Base-by-base conservation (phyloP, 1,140 invertebrate genomes). In the Neoseiulus cucumeris region DNA sequence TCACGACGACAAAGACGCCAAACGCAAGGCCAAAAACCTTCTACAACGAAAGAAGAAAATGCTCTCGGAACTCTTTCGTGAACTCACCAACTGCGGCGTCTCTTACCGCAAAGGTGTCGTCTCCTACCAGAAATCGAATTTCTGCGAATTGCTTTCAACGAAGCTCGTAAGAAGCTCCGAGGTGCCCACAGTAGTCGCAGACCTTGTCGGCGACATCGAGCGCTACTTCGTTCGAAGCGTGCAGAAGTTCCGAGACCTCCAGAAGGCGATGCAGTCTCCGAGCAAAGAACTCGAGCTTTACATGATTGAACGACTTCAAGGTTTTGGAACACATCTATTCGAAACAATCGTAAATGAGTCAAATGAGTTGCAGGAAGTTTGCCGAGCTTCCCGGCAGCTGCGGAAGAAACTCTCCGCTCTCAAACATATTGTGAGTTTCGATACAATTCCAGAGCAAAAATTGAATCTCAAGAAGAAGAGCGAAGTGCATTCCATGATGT, bases 291-390 rank as follows among this genome's bases (percentile, higher is more conserved):
- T 96, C 30, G 87, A 86, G 9, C 75, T 83, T 0, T 83, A 82
- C 42, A 87, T 87, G 69, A 82, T 89, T 55, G 87, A 92, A 66
- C 80, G 89, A 64, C 86, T 87, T 69, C 83, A 83, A 76, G 92
- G 92, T 44, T 91, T 85, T 73, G 78, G 83, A 0, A 78, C 80
- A 64, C 82, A 87, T 69, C 70, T 88, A 12, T 68, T 71, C 29
- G 33, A 66, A 12, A 76, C 85, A 70, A 77, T 71, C 64, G 42
- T 70, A 2, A 59, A 5, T 20, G 51, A 25, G 1, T 17, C 14
- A 17, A 14, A 59, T 59, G 14, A 59, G 25, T 20, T 59, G 17
- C 14, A 17, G 1, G 33, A 59, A 20, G 25, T 59, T 25, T 29
- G 51, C 9, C 51, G 22, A 14, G 14, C 25, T 59, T 25, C 51